Evolutionary conservation across 2,113 vertebrate genomes (phyloP).

Genomic region (Bombycilla garrulus): DNA sequence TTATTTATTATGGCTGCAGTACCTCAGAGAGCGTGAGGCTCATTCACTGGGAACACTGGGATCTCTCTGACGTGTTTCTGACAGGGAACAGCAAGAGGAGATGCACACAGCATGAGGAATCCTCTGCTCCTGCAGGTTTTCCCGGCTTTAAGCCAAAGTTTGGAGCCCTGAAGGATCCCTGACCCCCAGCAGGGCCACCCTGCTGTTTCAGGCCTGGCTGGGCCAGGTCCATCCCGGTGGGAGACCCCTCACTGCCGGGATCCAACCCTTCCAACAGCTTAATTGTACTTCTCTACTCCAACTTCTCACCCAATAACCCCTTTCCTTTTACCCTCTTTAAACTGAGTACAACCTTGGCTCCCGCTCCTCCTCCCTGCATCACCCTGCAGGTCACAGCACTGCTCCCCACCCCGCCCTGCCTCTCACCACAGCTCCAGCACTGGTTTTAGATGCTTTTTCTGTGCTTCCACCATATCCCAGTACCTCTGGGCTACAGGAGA

Average conservation of each 20-base stretch:
- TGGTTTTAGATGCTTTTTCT: not conserved
- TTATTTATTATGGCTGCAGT: not conserved
- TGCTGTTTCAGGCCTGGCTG: not conserved
- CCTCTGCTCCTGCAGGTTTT: not conserved
- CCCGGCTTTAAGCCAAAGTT: not conserved
- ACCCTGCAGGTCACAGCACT: not conserved
- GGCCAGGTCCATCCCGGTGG: not conserved
- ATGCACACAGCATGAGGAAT: not conserved
- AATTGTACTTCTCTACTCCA: not conserved
- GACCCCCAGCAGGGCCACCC: not conserved
- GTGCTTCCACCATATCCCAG: not conserved
- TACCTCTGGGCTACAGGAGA: not conserved
- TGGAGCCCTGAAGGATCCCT: not conserved
- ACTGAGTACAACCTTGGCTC: rapidly evolving
- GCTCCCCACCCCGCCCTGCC: not conserved
- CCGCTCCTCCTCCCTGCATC: not conserved
- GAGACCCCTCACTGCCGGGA: rapidly evolving
- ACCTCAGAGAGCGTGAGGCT: not conserved
- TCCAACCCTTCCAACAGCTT: not conserved
- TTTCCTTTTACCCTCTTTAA: not conserved
- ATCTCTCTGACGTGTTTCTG: not conserved
- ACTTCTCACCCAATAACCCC: not conserved
- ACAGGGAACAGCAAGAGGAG: not conserved
- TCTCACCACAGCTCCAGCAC: not conserved
- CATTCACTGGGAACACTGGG: rapidly evolving